These are phyloP conservation scores for Rallus crepitans DNA, from an alignment of 2,797 vertebrate genomes.

Conservation along the genomic window DNA sequence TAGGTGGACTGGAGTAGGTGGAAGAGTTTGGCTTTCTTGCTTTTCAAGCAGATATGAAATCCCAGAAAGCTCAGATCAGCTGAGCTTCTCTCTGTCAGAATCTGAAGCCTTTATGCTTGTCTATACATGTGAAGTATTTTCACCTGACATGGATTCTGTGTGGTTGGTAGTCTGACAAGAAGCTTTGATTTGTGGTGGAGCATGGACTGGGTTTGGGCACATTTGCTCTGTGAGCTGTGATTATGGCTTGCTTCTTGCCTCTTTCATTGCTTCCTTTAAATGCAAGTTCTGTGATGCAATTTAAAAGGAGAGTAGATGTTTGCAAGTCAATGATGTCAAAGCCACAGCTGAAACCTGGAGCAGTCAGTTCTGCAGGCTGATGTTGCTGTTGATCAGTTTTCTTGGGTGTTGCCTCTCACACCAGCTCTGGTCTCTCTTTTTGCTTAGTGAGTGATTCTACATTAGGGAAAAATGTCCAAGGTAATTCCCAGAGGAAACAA, in stretches of 20 bases:
- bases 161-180: background rate
- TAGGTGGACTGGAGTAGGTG: background rate
- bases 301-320: background rate
- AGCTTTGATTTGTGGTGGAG: background rate
- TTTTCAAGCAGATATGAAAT: background rate
- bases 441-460: conserved; percentile 11
- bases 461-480: conserved; percentile 5
- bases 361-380: background rate
- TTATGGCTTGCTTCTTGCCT: background rate
- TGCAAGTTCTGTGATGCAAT: background rate
- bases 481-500: conserved; percentile 3
- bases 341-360: background rate
- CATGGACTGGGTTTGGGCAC: background rate
- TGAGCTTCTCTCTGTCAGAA: background rate
- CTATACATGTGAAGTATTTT: background rate
- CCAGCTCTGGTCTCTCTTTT: background rate
- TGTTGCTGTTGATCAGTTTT: background rate
- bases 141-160: background rate
- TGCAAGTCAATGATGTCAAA: conserved; percentile 16
- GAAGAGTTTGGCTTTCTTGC: background rate
- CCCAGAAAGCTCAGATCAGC: background rate
- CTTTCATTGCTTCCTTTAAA: background rate
- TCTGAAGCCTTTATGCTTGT: background rate
- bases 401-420: conserved; percentile 16
- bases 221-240: background rate